Conservation (phyloP, 2,113 vertebrate species). For the Chionodraco myersi region DNA sequence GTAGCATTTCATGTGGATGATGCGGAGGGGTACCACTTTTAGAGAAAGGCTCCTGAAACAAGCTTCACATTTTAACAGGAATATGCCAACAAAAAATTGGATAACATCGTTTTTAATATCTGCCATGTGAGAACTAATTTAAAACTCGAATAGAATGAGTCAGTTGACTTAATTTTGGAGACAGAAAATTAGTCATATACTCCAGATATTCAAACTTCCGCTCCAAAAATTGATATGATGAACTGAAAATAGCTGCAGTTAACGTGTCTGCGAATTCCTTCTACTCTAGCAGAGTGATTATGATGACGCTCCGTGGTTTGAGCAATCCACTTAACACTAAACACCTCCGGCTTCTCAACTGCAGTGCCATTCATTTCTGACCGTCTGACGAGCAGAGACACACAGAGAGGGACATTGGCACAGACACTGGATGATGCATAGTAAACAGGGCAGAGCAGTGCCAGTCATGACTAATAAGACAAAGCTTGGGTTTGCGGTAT, state of each 20-base stretch:
- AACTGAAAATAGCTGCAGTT: constrained; percentile 19
- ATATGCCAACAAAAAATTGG: not conserved
- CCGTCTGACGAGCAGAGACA: constrained; percentile 32
- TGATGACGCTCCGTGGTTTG: constrained; percentile 18
- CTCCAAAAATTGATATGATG: not conserved
- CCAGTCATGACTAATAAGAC: constrained; percentile 48
- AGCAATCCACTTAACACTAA: constrained; percentile 34
- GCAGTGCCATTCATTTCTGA: constrained; percentile 43
- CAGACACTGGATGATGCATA: constrained; percentile 52
- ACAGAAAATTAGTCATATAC: not conserved
- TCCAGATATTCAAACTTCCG: not conserved
- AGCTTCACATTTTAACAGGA: too few species aligned
- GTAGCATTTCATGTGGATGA: constrained; percentile 4
- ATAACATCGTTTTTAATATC: not conserved
- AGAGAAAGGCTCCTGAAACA: not conserved
- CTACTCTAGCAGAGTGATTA: constrained; percentile 9
- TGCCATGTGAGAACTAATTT: not conserved
- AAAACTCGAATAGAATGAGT: not conserved
- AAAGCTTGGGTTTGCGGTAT: not conserved
- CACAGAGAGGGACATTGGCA: constrained; percentile 32
- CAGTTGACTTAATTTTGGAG: too few species aligned
- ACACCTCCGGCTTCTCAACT: constrained; percentile 57
- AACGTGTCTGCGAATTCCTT: not conserved
- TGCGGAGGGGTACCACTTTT: not conserved
- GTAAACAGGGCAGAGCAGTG: constrained; percentile 56